Base-by-base conservation (phyloP, 2,113 vertebrate genomes). In the Saimiri boliviensis region DNA sequence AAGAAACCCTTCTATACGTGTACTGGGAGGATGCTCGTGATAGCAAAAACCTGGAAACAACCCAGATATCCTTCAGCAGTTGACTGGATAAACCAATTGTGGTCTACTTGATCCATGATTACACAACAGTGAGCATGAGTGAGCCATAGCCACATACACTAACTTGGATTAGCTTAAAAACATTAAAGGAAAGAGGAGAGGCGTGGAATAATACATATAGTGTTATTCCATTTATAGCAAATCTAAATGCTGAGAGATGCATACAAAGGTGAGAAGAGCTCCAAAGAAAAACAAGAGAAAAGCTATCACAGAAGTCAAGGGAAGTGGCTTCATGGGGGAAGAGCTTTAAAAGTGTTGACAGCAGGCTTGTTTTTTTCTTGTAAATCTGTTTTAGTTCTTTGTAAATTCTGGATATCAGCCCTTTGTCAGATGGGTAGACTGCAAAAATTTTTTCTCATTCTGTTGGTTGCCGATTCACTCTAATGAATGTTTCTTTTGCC, bases 71-170 rank as follows among this genome's bases (percentile, higher is more conserved):
- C 7, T 23, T 86, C 87, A 13, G 0, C 47, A 63, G 52, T 54
- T 52, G 54, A 17, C 30, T n/a, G 45, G 63, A 19, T 49, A 76
- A 66, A 68, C 63, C 40, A 30, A 47, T 0, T 2, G 0, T 5
- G 47, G 37, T 20, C 42, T 16, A 1, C 20, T 3, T 42, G 42
- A 82, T 21, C 5, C 2, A 73, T 25, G 63, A 54, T 47, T 37
- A 4, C 1, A 35, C 35, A 20, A 49, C 47, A 1, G 27, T 1
- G 47, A 60, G 12, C 23, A 2, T 0, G 0, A 63, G 7, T 25
- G 23, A 82, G 58, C 23, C 83, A 11, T 7, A 13, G 42, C 30
- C 5, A 35, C 10, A 32, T 19, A 6, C n/a, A 35, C 52, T 58
- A 8, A 6, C 47, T 54, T 52, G 13, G 14, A 70, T 52, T 14